Evolutionary conservation across 2,888 invertebrate genomes (phyloP).

Genomic region (Parnassius glacialis): DNA sequence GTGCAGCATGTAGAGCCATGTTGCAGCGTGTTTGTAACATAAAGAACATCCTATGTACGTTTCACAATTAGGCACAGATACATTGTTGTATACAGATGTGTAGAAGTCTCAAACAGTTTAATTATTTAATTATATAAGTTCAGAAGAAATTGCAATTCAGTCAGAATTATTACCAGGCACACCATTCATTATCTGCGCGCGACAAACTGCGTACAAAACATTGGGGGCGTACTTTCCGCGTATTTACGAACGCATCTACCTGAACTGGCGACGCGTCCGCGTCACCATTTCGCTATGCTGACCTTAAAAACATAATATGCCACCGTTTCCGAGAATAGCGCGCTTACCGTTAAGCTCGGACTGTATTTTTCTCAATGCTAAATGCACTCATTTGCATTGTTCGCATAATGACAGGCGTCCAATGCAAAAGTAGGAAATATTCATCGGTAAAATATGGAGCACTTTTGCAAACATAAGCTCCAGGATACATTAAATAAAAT

Average conservation of each 20-base stretch:
- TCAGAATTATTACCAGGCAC: neutral
- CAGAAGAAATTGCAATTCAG: too few species aligned
- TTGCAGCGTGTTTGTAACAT: too few species aligned
- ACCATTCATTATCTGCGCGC: slow-evolving; percentile 14
- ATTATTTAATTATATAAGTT: too few species aligned
- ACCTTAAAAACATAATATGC: slow-evolving; percentile 26
- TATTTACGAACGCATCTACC: slow-evolving; percentile 16
- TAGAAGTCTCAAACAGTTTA: too few species aligned
- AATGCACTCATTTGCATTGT: slow-evolving; percentile 26
- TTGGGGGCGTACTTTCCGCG: slow-evolving; percentile 16
- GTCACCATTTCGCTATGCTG: slow-evolving; percentile 30
- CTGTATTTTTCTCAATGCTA: slow-evolving; percentile 22
- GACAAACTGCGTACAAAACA: slow-evolving; percentile 5
- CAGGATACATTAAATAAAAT: slow-evolving; percentile 13
- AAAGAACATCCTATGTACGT: too few species aligned
- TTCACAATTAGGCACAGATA: too few species aligned
- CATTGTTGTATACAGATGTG: too few species aligned
- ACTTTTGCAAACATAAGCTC: slow-evolving; percentile 5
- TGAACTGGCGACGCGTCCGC: slow-evolving; percentile 15
- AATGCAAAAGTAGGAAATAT: slow-evolving; percentile 17
- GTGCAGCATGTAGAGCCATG: too few species aligned
- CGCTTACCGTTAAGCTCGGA: slow-evolving; percentile 24
- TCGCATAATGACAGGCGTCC: slow-evolving; percentile 23
- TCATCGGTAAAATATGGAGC: slow-evolving; percentile 19
- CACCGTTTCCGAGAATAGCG: slow-evolving; percentile 24